A percentile compares a stretch with the other conserved stretches of the same genome.
These are phyloP conservation scores for Odocoileus virginianus DNA, from an alignment of 2,113 vertebrate genomes.

Conservation along the genomic window DNA sequence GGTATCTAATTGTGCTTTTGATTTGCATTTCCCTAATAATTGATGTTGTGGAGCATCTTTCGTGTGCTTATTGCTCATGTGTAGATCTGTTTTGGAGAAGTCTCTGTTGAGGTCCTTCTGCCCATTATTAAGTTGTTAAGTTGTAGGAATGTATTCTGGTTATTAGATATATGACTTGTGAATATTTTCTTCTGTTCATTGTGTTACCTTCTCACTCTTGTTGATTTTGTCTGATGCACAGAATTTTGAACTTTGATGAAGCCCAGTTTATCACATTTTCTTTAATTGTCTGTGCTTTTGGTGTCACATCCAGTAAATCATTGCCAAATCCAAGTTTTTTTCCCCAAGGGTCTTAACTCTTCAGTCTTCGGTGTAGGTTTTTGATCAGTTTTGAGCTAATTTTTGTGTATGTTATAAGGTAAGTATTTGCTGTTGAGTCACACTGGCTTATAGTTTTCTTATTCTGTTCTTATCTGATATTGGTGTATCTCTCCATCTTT, in stretches of 20 bases:
- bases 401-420: not conserved
- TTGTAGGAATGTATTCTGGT: not conserved
- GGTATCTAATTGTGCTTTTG: not conserved
- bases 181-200: not conserved
- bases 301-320: not conserved
- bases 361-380: not conserved
- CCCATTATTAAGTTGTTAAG: not conserved
- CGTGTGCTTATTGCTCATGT: no score
- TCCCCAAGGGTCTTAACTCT: not conserved
- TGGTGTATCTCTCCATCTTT: not conserved
- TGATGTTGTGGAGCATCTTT: not conserved
- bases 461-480: not conserved
- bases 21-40: not conserved
- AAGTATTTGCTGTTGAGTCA: not conserved
- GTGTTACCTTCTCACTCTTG: not conserved
- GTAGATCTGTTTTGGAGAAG: not conserved
- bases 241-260: not conserved
- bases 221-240: not conserved
- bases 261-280: not conserved
- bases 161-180: not conserved
- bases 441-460: not conserved
- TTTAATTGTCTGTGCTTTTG: not conserved
- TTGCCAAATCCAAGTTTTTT: not conserved
- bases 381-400: not conserved
- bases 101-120: not conserved